Evolutionary conservation across 1,140 invertebrate genomes (phyloP).

Genomic region (Dryas iulia): DNA sequence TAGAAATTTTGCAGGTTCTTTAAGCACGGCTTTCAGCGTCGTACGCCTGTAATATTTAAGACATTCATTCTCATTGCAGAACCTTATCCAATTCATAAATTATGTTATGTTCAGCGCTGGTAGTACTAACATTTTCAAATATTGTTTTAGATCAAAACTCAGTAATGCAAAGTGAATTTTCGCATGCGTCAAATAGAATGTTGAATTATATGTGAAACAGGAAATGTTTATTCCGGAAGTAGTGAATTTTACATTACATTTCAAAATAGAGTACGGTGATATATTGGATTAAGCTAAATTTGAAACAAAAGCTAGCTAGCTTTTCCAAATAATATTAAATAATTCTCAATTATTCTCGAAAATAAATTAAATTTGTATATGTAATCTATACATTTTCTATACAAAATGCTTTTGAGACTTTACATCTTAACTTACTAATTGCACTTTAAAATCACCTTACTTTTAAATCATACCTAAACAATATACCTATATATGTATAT

Average conservation of each 20-base stretch:
- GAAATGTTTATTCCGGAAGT: not conserved
- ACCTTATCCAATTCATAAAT: conserved; percentile 25
- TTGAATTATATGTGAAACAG: not conserved
- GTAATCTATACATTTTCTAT: too few species aligned
- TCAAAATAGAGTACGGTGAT: not conserved
- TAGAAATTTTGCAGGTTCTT: not conserved
- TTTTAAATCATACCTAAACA: too few species aligned
- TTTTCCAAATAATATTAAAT: not conserved
- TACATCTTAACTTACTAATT: too few species aligned
- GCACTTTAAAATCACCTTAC: too few species aligned
- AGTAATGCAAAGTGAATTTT: not conserved
- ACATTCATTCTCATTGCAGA: conserved; percentile 10
- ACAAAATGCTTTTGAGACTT: too few species aligned
- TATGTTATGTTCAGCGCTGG: not conserved
- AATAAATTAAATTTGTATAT: too few species aligned
- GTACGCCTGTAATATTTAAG: not conserved
- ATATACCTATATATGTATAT: too few species aligned
- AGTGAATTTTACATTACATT: not conserved
- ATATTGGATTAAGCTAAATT: not conserved
- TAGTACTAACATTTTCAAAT: conserved; percentile 4
- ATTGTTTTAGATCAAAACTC: not conserved
- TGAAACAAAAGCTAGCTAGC: not conserved
- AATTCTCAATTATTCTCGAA: too few species aligned
- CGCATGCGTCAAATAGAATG: not conserved
- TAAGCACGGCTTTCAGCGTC: conserved; percentile 3